Evolutionary conservation across 2,797 vertebrate species (phyloP), one percentile per base, ranked within the genome.

Genomic region (Neomorphus geoffroyi): DNA sequence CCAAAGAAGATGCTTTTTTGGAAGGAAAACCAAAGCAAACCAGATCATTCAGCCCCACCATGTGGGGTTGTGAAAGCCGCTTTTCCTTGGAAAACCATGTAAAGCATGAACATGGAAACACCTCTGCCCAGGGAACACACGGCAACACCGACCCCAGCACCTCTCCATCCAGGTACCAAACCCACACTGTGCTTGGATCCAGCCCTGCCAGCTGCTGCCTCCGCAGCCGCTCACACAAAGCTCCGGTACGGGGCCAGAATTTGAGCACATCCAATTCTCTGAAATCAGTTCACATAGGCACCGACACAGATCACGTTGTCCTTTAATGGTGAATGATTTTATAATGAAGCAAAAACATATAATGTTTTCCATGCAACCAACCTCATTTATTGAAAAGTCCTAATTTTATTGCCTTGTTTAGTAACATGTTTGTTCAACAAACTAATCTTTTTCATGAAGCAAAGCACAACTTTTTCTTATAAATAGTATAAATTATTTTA

Each of bases 401-500:
- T 98, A 97, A 94, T 96, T 98, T 98, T 98, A 98, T 97, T 98
- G 98, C 97, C 97, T 94, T 95, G 50, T 97, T 98, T 97, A 97
- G 96, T 97, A 98, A 98, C 97, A 98, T 96, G 96, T 97, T 98
- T 97, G 97, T 98, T 97, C 97, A 96, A 98, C 97, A 98, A 97
- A 97, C 97, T 98, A 97, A 97, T 97, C 96, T 96, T 96, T 97
- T 91, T 98, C 97, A 98, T 97, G 97, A 98, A 98, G 98, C 98
- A 98, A 98, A 98, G 98, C 98, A 98, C 98, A 98, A 98, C 35
- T 96, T 97, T 99, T 99, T 99, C 98, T 99, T 99, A 99, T 99
- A 99, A 99, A 99, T 99, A 99, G 99, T 99, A 99, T 99, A 99
- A 99, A 99, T 99, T 99, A 99, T 99, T 99, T 99, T 99, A 99